Conservation (phyloP, 2,113 vertebrate genomes). For the Sorex fumeus region DNA sequence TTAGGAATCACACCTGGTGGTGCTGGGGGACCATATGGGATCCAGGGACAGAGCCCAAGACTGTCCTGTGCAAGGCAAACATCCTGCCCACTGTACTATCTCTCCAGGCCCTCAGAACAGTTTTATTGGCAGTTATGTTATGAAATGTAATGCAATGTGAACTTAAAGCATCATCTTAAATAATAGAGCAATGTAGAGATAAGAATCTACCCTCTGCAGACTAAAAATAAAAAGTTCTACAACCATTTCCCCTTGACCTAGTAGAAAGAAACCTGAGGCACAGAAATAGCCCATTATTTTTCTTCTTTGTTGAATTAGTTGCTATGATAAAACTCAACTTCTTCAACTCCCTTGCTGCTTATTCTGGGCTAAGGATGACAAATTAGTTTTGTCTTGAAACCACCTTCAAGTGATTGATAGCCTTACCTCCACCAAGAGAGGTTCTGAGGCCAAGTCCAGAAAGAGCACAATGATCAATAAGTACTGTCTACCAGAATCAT, state of each 20-base stretch:
- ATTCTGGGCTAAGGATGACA: not conserved
- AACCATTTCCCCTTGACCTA: not conserved
- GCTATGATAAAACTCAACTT: not conserved
- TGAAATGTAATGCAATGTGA: slow-evolving; percentile 34
- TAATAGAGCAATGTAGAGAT: slow-evolving; percentile 11
- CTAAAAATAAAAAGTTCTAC: not conserved
- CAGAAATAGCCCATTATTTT: not conserved
- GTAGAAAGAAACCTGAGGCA: not conserved
- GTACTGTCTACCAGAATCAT: not conserved
- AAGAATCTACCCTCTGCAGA: slow-evolving; percentile 33
- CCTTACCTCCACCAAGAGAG: not conserved
- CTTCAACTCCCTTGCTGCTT: not conserved
- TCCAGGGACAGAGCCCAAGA: too few relatives aligned
- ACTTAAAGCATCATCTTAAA: not conserved
- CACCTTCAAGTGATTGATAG: not conserved
- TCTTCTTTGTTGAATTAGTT: not conserved
- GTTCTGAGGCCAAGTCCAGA: not conserved
- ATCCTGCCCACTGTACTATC: too few relatives aligned
- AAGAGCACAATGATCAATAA: not conserved
- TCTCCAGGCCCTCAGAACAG: not conserved
- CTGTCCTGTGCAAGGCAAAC: too few relatives aligned
- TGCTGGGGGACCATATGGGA: too few relatives aligned
- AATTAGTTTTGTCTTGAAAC: slow-evolving; percentile 15
- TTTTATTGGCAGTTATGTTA: not conserved
- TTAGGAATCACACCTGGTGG: too few relatives aligned